phyloP scores from a whole-genome alignment of 2,888 invertebrate genomes.

The Lasioglossum villosulum region DNA sequence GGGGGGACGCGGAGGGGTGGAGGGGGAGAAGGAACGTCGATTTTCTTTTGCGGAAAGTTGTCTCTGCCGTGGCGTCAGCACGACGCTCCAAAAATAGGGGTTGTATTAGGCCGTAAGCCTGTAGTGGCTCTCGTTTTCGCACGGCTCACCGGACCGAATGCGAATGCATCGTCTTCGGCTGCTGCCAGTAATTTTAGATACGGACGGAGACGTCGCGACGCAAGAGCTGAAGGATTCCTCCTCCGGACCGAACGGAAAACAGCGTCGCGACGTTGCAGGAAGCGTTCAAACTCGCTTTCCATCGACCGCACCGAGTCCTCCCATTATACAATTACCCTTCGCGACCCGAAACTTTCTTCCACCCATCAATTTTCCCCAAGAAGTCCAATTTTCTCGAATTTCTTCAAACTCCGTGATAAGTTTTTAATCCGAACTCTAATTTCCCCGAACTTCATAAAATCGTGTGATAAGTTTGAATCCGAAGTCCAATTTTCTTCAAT shows the following conservation, averaged over 20 bases:
- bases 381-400: background rate
- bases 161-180: conserved; percentile 72
- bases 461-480: background rate
- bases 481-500: background rate
- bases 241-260: conserved; percentile 26
- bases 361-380: background rate
- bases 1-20: background rate
- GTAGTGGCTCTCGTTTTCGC: conserved; percentile 64
- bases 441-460: background rate
- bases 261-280: conserved; percentile 13
- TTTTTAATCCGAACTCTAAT: background rate
- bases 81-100: conserved; percentile 69
- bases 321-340: background rate
- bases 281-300: conserved; percentile 19
- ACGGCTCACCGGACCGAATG: conserved; percentile 67
- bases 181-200: conserved; percentile 76
- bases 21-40: conserved; percentile 32
- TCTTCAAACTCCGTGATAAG: background rate
- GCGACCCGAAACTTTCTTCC: background rate
- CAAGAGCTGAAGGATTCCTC: conserved; percentile 42
- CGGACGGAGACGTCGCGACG: conserved; percentile 67
- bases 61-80: conserved; percentile 60
- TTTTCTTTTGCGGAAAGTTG: conserved; percentile 60
- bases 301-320: conserved; percentile 15
- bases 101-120: conserved; percentile 64